Evolutionary conservation across 1,140 invertebrate genomes (phyloP), one percentile per base, ranked within the genome.

Genomic region (Matsumurasca onukii): DNA sequence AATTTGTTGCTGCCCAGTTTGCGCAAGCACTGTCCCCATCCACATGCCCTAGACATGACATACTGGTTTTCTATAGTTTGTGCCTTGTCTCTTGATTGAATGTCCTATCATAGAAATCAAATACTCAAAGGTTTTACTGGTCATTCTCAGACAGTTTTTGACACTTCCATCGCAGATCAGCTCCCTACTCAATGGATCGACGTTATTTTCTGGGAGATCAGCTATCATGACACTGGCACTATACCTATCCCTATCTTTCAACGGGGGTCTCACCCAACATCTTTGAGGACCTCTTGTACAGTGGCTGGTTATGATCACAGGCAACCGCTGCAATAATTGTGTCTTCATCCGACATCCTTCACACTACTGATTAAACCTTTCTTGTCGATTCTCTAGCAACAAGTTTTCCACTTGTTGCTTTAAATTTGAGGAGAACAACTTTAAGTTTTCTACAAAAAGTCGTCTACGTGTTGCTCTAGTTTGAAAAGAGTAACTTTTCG

Each of bases 111-210:
- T 61, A 9, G 25, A 29, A 29, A 31, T 61, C 22, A 61, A 61
- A 61, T 61, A 61, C 27, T 61, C 57, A 61, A 61, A 61, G 22
- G 9, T 27, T 27, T 3, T 29, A 31, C 57, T 61, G 57, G 57
- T 61, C 24, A 61, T 61, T 61, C 57, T 3, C 30, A 61, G 30
- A 29, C 24, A 27, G 30, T 61, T 61, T 29, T 61, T 61, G 17
- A 61, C 24, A 29, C 57, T 61, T 3, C 57, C 57, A 5, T 61
- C 27, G 57, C 57, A 61, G 22, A 22, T 61, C 30, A 25, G 30
- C 30, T 61, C 13, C 24, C 57, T 5, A 29, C 25, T 61, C 57
- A 61, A 55, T 9, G 51, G 51, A 55, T 55, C 51, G 24, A 27
- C 24, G 30, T 61, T 20, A 61, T 55, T 22, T 55, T 55, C 51